Evolutionary conservation across 23 tunicate genomes (phyloP), one percentile per base, ranked within the genome.

Genomic region (Trididemnum nubilum): DNA sequence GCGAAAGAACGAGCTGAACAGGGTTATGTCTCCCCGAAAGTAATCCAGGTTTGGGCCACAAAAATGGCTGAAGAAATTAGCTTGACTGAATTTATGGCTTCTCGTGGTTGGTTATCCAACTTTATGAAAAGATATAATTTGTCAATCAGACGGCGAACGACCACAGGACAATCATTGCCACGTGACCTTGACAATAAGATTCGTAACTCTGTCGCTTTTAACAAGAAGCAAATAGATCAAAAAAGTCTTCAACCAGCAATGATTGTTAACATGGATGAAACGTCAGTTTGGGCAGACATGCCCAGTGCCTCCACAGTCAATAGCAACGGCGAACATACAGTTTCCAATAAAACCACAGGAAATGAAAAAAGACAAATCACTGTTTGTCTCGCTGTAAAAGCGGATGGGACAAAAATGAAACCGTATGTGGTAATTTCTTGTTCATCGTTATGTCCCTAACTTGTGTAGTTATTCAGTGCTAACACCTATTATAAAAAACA

Each of bases 21-120:
- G 54, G 84, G 36, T 78, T 84, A 78, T 51, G 84, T 85, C 85
- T 85, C 89, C 78, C 30, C 83, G 0, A 85, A 79, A 66, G 50
- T 85, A 51, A 85, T 85, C 40, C 64, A 1, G 35, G 78, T 67
- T 35, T 80, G 89, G 89, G 79, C 79, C 79, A 73, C n/a, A n/a
- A n/a, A n/a, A n/a, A n/a, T n/a, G n/a, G n/a, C n/a, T n/a, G n/a
- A n/a, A n/a, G n/a, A n/a, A 28, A 85, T 32, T 65, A 34, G 49
- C 61, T 36, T 81, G 76, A 64, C 76, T 36, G 85, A 81, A 65
- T 81, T 81, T 81, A 36, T n/a, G 49, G 85, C 85, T 2, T 81
- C 85, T 81, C 85, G 76, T 39, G 85, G 85, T 65, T 82, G 86
- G 86, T 0, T 72, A 34, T 54, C 19, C 73, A 78, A 78, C 40